Conservation (phyloP, 2,797 vertebrate genomes). For the Argyrosomus regius region DNA sequence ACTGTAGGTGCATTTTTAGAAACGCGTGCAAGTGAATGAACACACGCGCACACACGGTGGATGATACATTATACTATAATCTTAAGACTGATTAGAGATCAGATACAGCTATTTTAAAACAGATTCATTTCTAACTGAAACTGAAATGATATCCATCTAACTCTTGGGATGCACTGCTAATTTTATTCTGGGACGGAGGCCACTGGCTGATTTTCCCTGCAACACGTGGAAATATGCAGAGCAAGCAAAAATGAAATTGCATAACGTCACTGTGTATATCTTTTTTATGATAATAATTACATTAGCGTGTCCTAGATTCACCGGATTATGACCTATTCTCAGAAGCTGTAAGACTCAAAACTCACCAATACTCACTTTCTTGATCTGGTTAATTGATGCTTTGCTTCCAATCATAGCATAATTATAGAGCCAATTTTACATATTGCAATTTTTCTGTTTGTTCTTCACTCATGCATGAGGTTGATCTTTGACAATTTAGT, state of each 20-base stretch:
- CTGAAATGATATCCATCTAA: conserved; percentile 35
- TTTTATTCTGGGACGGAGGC: conserved; percentile 13
- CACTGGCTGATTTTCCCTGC: conserved; percentile 33
- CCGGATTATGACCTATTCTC: neutral
- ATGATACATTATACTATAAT: conserved; percentile 29
- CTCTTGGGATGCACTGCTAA: conserved; percentile 3
- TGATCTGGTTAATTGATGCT: neutral
- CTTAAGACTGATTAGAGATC: conserved; percentile 39
- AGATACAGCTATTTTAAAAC: conserved; percentile 5
- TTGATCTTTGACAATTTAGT: neutral
- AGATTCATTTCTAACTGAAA: conserved; percentile 19
- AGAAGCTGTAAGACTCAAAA: neutral
- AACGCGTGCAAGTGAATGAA: neutral
- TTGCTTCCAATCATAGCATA: too few species aligned
- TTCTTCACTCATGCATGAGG: neutral
- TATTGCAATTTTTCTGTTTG: neutral
- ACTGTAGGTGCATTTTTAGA: conserved; percentile 8
- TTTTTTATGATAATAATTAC: neutral
- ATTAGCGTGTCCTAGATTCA: neutral
- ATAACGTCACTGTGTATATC: neutral
- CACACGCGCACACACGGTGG: conserved; percentile 2
- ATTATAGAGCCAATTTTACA: too few species aligned
- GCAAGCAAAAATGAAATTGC: conserved; percentile 2
- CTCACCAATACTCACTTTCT: neutral
- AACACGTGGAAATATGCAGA: conserved; percentile 5